These are phyloP conservation scores for Drosophila malerkotliana DNA, from an alignment of 1,140 invertebrate species.

Conservation along the genomic window DNA sequence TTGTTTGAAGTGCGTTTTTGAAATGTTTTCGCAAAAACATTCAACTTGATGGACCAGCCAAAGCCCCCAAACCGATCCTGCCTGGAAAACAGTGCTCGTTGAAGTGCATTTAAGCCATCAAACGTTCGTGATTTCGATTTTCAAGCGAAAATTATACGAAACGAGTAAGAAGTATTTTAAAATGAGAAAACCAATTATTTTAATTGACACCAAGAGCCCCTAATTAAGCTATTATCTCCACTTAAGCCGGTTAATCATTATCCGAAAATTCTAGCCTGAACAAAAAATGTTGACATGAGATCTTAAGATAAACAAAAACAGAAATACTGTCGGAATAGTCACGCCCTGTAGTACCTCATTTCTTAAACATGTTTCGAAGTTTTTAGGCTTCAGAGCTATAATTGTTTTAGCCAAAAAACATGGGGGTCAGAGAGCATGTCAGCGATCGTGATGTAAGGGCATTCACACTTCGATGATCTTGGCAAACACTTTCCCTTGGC, in stretches of 20 bases:
- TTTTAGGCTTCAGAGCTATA: not conserved
- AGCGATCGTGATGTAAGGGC: slow-evolving; percentile 39
- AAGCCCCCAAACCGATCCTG: not conserved
- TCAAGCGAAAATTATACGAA: not conserved
- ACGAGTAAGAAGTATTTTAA: not conserved
- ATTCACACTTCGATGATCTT: slow-evolving; percentile 48
- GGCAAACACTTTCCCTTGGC: slow-evolving; percentile 38
- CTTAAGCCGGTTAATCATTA: not conserved
- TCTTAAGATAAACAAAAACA: not conserved
- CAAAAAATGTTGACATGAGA: not conserved
- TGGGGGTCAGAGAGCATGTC: not conserved
- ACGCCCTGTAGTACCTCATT: too few species aligned
- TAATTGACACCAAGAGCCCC: slow-evolving; percentile 1
- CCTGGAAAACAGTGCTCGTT: too few species aligned
- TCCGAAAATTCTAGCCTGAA: not conserved
- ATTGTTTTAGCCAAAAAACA: slow-evolving; percentile 7
- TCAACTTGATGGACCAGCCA: not conserved
- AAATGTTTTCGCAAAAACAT: slow-evolving; percentile 20
- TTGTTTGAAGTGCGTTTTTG: slow-evolving; percentile 36
- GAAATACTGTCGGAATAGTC: too few species aligned
- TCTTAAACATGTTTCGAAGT: not conserved
- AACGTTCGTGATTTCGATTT: not conserved
- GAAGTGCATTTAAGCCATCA: not conserved
- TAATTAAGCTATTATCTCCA: not conserved
- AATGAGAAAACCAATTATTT: not conserved